phyloP scores from a whole-genome alignment of 2,888 invertebrate species.

The Automeris io region DNA sequence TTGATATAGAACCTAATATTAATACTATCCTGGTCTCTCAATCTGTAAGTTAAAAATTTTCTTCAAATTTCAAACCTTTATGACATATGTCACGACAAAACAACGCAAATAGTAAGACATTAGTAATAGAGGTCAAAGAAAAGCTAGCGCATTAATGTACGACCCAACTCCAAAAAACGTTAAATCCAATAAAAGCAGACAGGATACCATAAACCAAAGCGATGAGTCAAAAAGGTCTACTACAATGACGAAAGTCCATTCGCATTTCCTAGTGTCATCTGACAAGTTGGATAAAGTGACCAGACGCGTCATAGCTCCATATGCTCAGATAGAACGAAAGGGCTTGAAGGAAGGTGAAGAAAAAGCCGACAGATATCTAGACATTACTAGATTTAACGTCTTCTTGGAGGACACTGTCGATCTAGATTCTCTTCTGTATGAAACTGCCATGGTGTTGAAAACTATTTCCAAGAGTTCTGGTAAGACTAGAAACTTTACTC shows the following conservation, averaged over 20 bases:
- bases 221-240: slow-evolving; percentile 14
- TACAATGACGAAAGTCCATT: slow-evolving; percentile 39
- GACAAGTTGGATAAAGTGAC: slow-evolving; percentile 73
- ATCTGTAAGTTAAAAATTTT: no score
- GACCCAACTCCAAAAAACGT: slow-evolving; percentile 34
- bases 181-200: slow-evolving; percentile 40
- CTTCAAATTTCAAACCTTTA: no score
- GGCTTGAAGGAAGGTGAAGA: slow-evolving; percentile 50
- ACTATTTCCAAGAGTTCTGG: slow-evolving; percentile 74
- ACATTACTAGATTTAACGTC: slow-evolving; percentile 60
- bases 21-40: no score
- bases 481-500: no score
- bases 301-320: slow-evolving; percentile 77
- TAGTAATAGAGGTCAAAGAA: no score
- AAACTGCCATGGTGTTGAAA: slow-evolving; percentile 76
- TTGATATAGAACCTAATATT: no score
- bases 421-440: slow-evolving; percentile 71
- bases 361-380: slow-evolving; percentile 49
- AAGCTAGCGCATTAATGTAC: slow-evolving; percentile 33
- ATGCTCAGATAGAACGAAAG: slow-evolving; percentile 66
- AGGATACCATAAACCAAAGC: slow-evolving; percentile 29
- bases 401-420: slow-evolving; percentile 77
- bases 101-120: slow-evolving; percentile 3
- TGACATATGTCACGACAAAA: no score
- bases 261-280: slow-evolving; percentile 60